phyloP scores from a whole-genome alignment of 2,797 vertebrate species.

The Poeciliopsis gracilis region DNA sequence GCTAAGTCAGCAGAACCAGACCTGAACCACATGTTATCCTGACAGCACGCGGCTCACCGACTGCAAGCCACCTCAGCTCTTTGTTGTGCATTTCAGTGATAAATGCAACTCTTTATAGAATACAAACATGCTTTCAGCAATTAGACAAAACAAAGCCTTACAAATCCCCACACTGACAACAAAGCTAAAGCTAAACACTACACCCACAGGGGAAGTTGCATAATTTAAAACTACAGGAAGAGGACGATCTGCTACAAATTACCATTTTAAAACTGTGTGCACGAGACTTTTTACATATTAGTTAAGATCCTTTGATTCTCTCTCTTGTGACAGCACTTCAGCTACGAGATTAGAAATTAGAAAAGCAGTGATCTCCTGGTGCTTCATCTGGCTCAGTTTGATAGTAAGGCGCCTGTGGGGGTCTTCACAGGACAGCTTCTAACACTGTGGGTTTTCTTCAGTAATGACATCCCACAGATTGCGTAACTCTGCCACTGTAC shows the following conservation, averaged over 20 bases:
- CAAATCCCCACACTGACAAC: conserved; percentile 25
- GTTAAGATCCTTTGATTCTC: neutral
- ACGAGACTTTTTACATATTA: neutral
- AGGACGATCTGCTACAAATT: conserved; percentile 1
- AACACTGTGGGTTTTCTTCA: conserved; percentile 35
- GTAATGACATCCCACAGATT: conserved; percentile 58
- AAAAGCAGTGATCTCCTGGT: conserved; percentile 28
- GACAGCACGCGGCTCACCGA: conserved; percentile 28
- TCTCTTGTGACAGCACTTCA: conserved; percentile 3
- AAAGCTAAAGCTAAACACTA: conserved; percentile 10
- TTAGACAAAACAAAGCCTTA: conserved; percentile 29
- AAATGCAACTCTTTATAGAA: conserved; percentile 27
- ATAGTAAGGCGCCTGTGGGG: conserved; percentile 11
- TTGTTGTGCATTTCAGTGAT: conserved; percentile 27
- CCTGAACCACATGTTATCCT: conserved; percentile 22
- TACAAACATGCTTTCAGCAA: conserved; percentile 42
- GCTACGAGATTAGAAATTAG: conserved; percentile 14
- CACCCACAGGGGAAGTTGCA: conserved; percentile 27
- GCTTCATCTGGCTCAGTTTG: conserved; percentile 31
- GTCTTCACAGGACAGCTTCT: conserved; percentile 29
- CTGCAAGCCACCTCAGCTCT: conserved; percentile 34
- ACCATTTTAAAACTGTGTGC: neutral
- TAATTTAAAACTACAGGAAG: conserved; percentile 7
- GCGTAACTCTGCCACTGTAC: conserved; percentile 65
- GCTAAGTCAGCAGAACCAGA: conserved; percentile 25